Conservation (phyloP, 2,888 invertebrate genomes). For the Agrilus biguttatus region DNA sequence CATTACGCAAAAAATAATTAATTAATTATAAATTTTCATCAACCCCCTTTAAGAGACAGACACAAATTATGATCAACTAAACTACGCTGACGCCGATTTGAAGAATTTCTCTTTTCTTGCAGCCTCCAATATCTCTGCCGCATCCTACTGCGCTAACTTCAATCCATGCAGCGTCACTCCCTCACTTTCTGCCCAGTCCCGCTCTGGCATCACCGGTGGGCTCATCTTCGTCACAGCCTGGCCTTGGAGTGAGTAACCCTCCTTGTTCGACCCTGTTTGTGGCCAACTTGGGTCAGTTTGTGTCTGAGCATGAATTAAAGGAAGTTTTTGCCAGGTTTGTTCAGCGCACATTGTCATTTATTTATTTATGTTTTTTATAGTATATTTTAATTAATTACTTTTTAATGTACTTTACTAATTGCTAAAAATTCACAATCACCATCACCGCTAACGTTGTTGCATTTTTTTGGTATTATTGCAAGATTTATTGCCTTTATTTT, state of each 20-base stretch:
- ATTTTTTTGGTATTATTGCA: too few relatives aligned
- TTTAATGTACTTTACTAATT: too few relatives aligned
- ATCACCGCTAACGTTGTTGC: too few relatives aligned
- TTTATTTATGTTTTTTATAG: too few relatives aligned
- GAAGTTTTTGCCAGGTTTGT: slow-evolving; percentile 92
- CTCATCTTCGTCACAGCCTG: slow-evolving; percentile 55
- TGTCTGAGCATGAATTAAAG: slow-evolving; percentile 96
- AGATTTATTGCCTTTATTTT: too few relatives aligned
- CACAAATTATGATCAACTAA: too few relatives aligned
- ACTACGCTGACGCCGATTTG: too few relatives aligned
- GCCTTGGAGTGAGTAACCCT: slow-evolving; percentile 58
- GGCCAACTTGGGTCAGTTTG: slow-evolving; percentile 94
- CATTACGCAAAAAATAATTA: too few relatives aligned
- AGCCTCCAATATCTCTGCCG: slow-evolving; percentile 17
- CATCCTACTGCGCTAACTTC: slow-evolving; percentile 53
- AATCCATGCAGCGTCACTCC: slow-evolving; percentile 58
- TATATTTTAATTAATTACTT: too few relatives aligned
- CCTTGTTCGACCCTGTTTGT: slow-evolving; percentile 97
- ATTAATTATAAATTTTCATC: too few relatives aligned
- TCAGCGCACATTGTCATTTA: neutral
- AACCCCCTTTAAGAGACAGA: too few relatives aligned
- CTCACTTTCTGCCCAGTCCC: slow-evolving; percentile 84
- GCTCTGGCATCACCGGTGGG: slow-evolving; percentile 84
- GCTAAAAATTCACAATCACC: too few relatives aligned
- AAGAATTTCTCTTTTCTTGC: slow-evolving; percentile 6